A percentile compares a stretch with the other conserved stretches of the same genome.
phyloP scores from a whole-genome alignment of 2,888 invertebrate genomes.

The Chrysolina americana region DNA sequence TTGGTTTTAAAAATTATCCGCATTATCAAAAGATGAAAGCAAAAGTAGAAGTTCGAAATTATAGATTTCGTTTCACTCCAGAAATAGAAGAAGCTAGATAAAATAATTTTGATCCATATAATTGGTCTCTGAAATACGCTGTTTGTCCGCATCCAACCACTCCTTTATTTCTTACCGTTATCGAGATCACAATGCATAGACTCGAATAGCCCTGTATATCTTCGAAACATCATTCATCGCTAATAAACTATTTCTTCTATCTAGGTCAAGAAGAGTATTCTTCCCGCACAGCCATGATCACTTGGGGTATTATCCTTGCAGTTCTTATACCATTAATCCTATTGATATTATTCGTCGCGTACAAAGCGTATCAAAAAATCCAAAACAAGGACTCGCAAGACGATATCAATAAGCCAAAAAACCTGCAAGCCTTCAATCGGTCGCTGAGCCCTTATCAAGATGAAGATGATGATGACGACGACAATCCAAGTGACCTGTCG shows the following conservation, averaged over 20 bases:
- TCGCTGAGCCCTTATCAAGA: slow-evolving; percentile 51
- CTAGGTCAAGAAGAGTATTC: slow-evolving; percentile 86
- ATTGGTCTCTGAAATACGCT: too few relatives aligned
- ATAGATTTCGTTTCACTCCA: too few relatives aligned
- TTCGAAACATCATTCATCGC: neutral
- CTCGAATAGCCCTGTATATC: too few relatives aligned
- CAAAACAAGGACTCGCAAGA: slow-evolving; percentile 61
- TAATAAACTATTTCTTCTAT: slow-evolving; percentile 24
- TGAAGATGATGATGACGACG: slow-evolving; percentile 58
- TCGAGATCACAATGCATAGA: too few relatives aligned
- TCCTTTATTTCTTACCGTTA: too few relatives aligned
- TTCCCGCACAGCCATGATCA: slow-evolving; percentile 81
- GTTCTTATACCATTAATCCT: slow-evolving; percentile 83
- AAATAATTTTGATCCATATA: too few relatives aligned
- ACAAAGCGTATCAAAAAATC: slow-evolving; percentile 74
- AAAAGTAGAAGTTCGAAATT: too few relatives aligned
- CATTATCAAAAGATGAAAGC: too few relatives aligned
- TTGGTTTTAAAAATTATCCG: too few relatives aligned
- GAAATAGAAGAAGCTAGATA: too few relatives aligned
- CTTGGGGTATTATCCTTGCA: slow-evolving; percentile 83
- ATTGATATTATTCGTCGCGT: slow-evolving; percentile 74
- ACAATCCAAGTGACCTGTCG: slow-evolving; percentile 54
- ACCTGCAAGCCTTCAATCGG: slow-evolving; percentile 38
- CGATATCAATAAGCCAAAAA: slow-evolving; percentile 38
- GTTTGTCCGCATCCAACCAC: too few relatives aligned